phyloP scores from a whole-genome alignment of 2,888 invertebrate genomes.

The Blastobasis lacticolella region DNA sequence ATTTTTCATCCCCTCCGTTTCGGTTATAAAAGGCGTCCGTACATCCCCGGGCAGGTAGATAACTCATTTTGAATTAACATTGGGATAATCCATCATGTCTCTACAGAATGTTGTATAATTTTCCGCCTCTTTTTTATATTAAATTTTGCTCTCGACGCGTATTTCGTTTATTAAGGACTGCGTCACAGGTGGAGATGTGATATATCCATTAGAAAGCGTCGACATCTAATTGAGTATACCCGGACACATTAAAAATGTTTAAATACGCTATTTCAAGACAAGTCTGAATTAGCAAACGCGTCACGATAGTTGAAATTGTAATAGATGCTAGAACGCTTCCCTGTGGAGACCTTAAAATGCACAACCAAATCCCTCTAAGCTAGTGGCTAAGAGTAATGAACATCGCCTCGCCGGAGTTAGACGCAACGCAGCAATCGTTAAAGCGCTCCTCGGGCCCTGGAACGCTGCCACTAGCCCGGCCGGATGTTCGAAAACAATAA shows the following conservation, averaged over 20 bases:
- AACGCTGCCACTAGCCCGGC: background rate
- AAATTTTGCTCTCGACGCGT: background rate
- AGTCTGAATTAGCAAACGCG: too few relatives aligned
- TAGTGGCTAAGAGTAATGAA: too few relatives aligned
- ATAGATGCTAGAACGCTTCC: too few relatives aligned
- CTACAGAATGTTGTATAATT: conserved; percentile 6
- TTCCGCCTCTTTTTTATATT: conserved; percentile 2
- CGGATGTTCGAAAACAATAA: conserved; percentile 54
- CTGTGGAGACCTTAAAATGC: too few relatives aligned
- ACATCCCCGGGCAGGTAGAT: conserved; percentile 1
- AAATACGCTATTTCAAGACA: too few relatives aligned
- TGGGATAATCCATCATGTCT: conserved; percentile 6
- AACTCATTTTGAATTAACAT: conserved; percentile 7
- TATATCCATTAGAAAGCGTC: background rate
- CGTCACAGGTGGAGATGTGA: background rate
- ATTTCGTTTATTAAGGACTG: background rate
- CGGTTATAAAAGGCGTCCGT: background rate
- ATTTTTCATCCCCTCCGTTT: background rate
- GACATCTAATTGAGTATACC: too few relatives aligned
- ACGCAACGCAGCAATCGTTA: too few relatives aligned
- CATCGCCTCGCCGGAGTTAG: too few relatives aligned
- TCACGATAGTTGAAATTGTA: too few relatives aligned
- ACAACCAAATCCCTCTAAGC: too few relatives aligned
- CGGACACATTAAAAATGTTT: too few relatives aligned
- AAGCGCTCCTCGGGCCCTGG: background rate